Evolutionary conservation across 2,888 invertebrate species (phyloP), one percentile per base, ranked within the genome.

Genomic region (Zygaena filipendulae): DNA sequence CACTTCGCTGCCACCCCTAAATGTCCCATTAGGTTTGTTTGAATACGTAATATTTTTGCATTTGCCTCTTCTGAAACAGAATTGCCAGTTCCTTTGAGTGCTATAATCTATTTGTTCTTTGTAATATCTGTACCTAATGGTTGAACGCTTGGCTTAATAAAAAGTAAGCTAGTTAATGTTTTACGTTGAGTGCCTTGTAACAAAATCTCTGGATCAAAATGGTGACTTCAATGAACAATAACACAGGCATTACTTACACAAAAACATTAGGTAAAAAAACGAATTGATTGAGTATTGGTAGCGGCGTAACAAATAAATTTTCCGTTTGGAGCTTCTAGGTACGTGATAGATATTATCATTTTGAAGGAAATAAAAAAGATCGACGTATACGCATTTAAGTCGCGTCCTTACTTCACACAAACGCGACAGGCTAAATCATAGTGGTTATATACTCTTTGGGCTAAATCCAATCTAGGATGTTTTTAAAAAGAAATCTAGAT

Each of bases 21-120:
- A 79, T 79, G 79, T 77, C 77, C 79, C 70, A 79, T 79, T 79
- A 79, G 77, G 66, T 74, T 62, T 79, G 79, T 79, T 79, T 79
- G 79, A 79, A 79, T 79, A 77, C 79, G 75, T 79, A 79, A 79
- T 79, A 79, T 77, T 79, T 77, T 79, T 77, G 75, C 75, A 75
- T 77, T 77, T 72, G 77, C 71, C 66, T 62, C 72, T 72, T 55
- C 66, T 66, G 72, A 74, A 75, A 75, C 64, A 67, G 63, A 67
- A 74, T 77, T 75, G 71, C 68, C 70, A 70, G 72, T 64, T 75
- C 71, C 75, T 79, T 79, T 79, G 79, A 77, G 72, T 66, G 67
- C 62, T 60, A 60, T 79, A 79, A 79, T 79, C 77, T 70, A 74
- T 74, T 79, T 79, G 79, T 74, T 77, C 79, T 75, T 70, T 70